Evolutionary conservation across 2,888 invertebrate genomes (phyloP).

Genomic region (Athalia circularis): DNA sequence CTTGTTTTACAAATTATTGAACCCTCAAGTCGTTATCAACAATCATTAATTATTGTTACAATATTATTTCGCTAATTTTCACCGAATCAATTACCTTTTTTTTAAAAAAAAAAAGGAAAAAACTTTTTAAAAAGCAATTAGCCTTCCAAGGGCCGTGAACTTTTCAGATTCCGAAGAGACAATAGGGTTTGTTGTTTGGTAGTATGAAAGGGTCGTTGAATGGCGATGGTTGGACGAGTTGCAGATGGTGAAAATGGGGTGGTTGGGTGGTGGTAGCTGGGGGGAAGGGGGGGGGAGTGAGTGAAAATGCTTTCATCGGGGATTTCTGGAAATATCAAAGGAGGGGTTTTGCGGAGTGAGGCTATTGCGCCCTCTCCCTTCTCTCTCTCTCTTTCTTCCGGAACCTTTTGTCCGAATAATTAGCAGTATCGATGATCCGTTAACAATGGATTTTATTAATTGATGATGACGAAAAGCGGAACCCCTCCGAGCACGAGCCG

Average conservation of each 20-base stretch:
- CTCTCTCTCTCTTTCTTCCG: not conserved
- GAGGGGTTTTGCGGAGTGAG: not conserved
- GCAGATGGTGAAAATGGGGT: not conserved
- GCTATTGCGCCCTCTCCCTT: not conserved
- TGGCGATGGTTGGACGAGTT: not conserved
- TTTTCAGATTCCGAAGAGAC: conserved; percentile 35
- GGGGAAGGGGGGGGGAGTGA: not conserved
- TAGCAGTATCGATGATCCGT: conserved; percentile 38
- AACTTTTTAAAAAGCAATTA: conserved; percentile 45
- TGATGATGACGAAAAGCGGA: conserved; percentile 17
- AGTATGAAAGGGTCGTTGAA: conserved; percentile 42
- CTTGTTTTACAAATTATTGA: too few relatives aligned
- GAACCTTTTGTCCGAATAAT: conserved; percentile 43
- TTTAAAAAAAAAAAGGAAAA: not conserved
- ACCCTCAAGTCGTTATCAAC: too few relatives aligned
- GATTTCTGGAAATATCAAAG: conserved; percentile 39
- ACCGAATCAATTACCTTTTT: not conserved
- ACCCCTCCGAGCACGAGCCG: not conserved
- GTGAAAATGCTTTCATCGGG: conserved; percentile 9
- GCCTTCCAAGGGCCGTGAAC: conserved; percentile 39
- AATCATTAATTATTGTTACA: not conserved
- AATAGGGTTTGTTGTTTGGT: conserved; percentile 45
- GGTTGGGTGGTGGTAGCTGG: not conserved
- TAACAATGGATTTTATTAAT: conserved; percentile 44
- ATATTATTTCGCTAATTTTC: not conserved